Conservation (phyloP, 2,797 vertebrate species). For the Limosa lapponica region DNA sequence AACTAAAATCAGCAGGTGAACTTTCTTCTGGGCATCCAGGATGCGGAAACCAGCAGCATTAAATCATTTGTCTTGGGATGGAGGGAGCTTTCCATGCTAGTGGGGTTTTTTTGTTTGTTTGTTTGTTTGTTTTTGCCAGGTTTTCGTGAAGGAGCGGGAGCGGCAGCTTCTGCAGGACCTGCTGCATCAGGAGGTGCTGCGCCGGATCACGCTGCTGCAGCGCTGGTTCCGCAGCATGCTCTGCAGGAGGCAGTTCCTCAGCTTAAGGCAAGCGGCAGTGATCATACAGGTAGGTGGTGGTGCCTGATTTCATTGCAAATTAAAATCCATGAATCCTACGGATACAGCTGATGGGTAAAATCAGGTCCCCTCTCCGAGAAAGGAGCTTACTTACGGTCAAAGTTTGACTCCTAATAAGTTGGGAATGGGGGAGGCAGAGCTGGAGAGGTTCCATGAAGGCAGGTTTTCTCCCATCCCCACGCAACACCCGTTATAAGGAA, state of each 20-base stretch:
- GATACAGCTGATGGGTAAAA: background rate
- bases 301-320: accelerated
- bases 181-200: slow-evolving; percentile 91
- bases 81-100: background rate
- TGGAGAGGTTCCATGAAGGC: background rate
- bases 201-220: slow-evolving; percentile 88
- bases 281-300: slow-evolving; percentile 86
- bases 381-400: background rate
- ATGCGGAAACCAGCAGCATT: background rate
- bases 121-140: slow-evolving; percentile 73
- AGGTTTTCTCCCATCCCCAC: background rate
- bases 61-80: background rate
- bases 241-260: slow-evolving; percentile 88
- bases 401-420: background rate
- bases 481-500: background rate
- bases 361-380: background rate
- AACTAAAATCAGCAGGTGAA: background rate
- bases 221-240: slow-evolving; percentile 86
- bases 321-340: accelerated
- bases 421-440: background rate
- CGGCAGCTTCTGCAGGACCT: slow-evolving; percentile 89
- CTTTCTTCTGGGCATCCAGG: background rate
- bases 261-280: slow-evolving; percentile 83
- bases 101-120: no score
- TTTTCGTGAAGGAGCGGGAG: slow-evolving; percentile 91